These are phyloP conservation scores for Masticophis lateralis DNA, from an alignment of 2,797 vertebrate genomes.

Conservation along the genomic window DNA sequence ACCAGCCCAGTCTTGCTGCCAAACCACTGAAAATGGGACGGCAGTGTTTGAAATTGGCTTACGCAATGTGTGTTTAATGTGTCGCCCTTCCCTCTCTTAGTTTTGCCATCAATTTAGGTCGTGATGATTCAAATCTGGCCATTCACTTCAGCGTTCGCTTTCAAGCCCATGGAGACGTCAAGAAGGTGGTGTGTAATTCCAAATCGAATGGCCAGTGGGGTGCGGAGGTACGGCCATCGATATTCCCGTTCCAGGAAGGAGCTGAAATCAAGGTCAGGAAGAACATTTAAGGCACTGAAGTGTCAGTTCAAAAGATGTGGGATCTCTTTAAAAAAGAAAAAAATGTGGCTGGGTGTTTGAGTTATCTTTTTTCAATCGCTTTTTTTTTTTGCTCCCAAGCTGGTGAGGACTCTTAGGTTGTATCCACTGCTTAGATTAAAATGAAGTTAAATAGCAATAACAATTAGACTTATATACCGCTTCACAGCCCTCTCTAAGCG, in stretches of 20 bases:
- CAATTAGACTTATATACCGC: not conserved
- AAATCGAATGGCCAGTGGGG: constrained; percentile 67
- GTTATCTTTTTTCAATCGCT: too few relatives aligned
- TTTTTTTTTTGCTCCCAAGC: not conserved
- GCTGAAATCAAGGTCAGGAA: constrained; percentile 64
- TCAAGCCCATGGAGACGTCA: constrained; percentile 59
- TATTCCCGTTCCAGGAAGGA: constrained; percentile 72
- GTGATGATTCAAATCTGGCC: constrained; percentile 62
- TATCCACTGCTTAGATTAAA: not conserved
- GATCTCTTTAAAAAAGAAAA: not conserved
- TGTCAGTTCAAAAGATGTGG: not conserved
- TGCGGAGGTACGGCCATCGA: constrained; percentile 60
- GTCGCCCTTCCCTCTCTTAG: constrained; percentile 37
- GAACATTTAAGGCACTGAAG: not conserved
- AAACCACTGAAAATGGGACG: not conserved
- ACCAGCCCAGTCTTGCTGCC: not conserved
- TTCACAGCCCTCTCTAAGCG: not conserved
- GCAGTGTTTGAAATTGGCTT: not conserved
- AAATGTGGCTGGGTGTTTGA: not conserved
- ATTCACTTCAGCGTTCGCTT: constrained; percentile 79
- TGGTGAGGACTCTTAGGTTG: not conserved
- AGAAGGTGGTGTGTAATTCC: constrained; percentile 72
- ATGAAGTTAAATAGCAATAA: not conserved
- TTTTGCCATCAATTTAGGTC: constrained; percentile 73
- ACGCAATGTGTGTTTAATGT: too few relatives aligned